Evolutionary conservation across 2,113 vertebrate genomes (phyloP).

Genomic region (Ardeotis arabs): DNA sequence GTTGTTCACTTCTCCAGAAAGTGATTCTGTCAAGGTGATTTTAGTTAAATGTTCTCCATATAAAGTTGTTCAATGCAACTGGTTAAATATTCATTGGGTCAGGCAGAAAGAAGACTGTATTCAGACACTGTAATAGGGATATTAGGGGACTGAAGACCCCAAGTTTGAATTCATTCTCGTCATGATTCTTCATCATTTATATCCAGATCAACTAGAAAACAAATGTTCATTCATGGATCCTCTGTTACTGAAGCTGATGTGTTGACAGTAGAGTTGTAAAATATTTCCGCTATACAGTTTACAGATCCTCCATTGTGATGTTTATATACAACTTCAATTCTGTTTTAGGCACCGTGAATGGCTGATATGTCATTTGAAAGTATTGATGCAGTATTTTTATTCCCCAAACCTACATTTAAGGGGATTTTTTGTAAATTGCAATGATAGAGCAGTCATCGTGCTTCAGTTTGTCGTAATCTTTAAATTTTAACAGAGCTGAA

Average conservation of each 20-base stretch:
- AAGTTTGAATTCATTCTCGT: not conserved
- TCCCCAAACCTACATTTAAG: not conserved
- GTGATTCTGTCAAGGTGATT: not conserved
- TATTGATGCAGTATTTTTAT: not conserved
- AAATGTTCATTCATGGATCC: not conserved
- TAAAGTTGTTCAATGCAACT: not conserved
- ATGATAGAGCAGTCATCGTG: not conserved
- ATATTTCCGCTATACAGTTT: not conserved
- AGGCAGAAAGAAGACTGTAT: not conserved
- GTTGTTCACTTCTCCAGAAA: not conserved
- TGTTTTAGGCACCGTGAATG: not conserved
- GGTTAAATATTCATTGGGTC: not conserved
- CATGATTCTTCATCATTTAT: not conserved
- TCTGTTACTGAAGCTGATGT: not conserved
- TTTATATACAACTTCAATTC: not conserved
- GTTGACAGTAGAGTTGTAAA: not conserved
- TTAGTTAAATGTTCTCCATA: not conserved
- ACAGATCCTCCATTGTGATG: not conserved
- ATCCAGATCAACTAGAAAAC: not conserved
- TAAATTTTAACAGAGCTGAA: conserved; percentile 4
- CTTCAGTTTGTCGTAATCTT: not conserved
- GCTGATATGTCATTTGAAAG: not conserved
- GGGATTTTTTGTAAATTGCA: not conserved
- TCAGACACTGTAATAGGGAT: not conserved
- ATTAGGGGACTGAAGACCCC: not conserved